These are phyloP conservation scores for Proteles cristata DNA, from an alignment of 2,113 vertebrate genomes.

Conservation along the genomic window DNA sequence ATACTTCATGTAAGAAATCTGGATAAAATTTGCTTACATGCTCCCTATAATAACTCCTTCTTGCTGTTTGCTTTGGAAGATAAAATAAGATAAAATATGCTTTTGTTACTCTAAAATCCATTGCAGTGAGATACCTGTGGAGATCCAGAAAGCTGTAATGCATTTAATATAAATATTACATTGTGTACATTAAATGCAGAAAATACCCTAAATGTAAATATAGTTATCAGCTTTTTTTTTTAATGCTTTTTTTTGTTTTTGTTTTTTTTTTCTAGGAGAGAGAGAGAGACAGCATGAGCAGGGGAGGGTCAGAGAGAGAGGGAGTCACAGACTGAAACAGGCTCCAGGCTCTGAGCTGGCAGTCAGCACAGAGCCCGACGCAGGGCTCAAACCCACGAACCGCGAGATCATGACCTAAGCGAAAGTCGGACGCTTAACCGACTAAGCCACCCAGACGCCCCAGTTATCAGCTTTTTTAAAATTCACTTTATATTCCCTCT, in stretches of 20 bases:
- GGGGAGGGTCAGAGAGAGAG: too few species aligned
- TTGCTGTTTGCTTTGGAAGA: neutral
- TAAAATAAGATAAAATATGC: neutral
- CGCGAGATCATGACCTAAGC: too few species aligned
- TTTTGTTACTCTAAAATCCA: conserved; percentile 44
- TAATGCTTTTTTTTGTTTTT: too few species aligned
- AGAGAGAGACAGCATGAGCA: too few species aligned
- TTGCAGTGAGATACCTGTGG: neutral
- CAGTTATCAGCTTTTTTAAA: too few species aligned
- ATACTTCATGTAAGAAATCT: neutral
- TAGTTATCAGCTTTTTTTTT: neutral
- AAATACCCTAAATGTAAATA: neutral
- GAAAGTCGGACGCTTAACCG: too few species aligned
- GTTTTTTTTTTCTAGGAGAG: too few species aligned
- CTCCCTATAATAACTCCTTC: neutral
- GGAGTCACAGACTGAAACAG: too few species aligned
- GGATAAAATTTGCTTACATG: neutral
- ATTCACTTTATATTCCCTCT: neutral
- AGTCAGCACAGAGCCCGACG: too few species aligned
- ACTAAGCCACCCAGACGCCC: too few species aligned
- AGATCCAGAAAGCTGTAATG: neutral
- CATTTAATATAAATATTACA: neutral
- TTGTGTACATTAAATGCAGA: neutral
- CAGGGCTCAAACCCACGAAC: too few species aligned
- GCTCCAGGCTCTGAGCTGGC: too few species aligned